Evolutionary conservation across 1,140 invertebrate genomes (phyloP).

Genomic region (Onthophagus taurus): DNA sequence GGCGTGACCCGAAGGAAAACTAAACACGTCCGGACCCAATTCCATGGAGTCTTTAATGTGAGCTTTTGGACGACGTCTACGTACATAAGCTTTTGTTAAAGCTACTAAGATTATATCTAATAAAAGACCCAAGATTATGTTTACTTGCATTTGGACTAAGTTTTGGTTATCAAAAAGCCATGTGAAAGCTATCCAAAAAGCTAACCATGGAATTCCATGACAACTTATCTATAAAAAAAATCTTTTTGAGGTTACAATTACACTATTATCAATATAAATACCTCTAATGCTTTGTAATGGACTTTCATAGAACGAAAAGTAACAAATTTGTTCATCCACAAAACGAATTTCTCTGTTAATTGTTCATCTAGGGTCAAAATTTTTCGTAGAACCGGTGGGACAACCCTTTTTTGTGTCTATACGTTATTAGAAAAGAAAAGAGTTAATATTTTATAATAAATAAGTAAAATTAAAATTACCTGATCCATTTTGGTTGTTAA

Average conservation of each 20-base stretch:
- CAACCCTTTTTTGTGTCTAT: conserved; percentile 39
- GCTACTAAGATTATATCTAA: conserved; percentile 80
- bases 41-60: conserved; percentile 53
- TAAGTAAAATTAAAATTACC: no score
- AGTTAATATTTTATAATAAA: no score
- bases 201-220: conserved; percentile 81
- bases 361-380: conserved; percentile 50
- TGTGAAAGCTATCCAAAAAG: conserved; percentile 59
- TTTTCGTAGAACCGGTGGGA: conserved; percentile 44
- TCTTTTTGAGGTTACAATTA: no score
- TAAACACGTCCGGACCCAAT: conserved; percentile 74
- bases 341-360: conserved; percentile 54
- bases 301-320: conserved; percentile 48
- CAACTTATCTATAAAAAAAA: conserved; percentile 61
- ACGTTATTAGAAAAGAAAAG: not conserved
- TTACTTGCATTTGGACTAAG: conserved; percentile 71
- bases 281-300: conserved; percentile 60
- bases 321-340: conserved; percentile 44
- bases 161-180: conserved; percentile 56
- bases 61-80: conserved; percentile 62
- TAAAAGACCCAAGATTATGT: conserved; percentile 73
- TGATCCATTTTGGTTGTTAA: no score
- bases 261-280: conserved; percentile 31
- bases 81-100: conserved; percentile 67
- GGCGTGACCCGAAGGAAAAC: conserved; percentile 93